A percentile compares a stretch with the other conserved stretches of the same genome.
These are phyloP conservation scores for Hemicentrotus pulcherrimus DNA, from an alignment of 35 echinoderm and acorn worm species.

Conservation along the genomic window DNA sequence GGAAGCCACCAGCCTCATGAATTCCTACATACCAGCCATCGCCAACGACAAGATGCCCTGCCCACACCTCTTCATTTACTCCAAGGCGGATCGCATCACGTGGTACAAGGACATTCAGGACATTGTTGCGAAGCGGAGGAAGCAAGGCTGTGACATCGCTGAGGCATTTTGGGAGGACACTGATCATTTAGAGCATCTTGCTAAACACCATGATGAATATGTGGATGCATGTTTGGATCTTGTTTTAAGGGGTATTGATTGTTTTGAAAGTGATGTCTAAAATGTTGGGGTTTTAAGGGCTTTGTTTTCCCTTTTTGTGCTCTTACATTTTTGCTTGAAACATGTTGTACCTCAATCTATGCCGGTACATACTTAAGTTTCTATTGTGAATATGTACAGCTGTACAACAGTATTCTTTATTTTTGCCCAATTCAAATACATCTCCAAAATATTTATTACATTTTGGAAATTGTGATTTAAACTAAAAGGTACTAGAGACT, in stretches of 20 bases:
- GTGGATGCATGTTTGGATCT: constrained; percentile 70
- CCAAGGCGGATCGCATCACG: constrained; percentile 68
- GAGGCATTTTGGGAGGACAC: constrained; percentile 83
- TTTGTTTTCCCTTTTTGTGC: too few species aligned
- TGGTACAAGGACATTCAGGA: constrained; percentile 62
- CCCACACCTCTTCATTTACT: constrained; percentile 87
- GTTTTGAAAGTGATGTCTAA: not conserved
- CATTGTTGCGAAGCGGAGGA: constrained; percentile 59
- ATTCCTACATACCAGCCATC: constrained; percentile 32
- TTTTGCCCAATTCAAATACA: too few species aligned
- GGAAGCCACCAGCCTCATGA: constrained; percentile 29
- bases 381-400: too few species aligned
- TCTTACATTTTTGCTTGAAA: too few species aligned
- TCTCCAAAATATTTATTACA: too few species aligned
- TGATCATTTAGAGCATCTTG: constrained; percentile 72
- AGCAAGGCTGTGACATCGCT: constrained; percentile 59
- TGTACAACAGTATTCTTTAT: too few species aligned
- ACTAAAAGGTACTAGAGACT: too few species aligned
- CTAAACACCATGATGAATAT: constrained; percentile 74
- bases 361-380: too few species aligned
- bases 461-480: too few species aligned
- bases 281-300: not conserved
- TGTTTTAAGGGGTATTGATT: constrained; percentile 1
- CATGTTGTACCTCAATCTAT: too few species aligned
- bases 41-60: not conserved